Conservation (phyloP, 2,113 vertebrate genomes). For the Catharus bicknelli region DNA sequence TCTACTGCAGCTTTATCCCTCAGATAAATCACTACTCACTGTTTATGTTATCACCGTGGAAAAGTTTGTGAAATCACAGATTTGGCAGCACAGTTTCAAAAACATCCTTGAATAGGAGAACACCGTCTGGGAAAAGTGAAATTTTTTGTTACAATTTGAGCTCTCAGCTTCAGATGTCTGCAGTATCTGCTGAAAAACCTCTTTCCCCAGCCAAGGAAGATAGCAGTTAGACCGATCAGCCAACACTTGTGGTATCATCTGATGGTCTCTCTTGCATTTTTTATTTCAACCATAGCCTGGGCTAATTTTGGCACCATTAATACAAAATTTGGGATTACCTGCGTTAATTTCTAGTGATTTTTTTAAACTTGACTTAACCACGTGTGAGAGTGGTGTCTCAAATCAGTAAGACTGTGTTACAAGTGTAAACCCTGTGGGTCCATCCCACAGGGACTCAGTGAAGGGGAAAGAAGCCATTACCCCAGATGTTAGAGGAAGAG, state of each 20-base stretch:
- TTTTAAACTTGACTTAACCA: fast-evolving
- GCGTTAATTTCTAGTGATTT: neutral
- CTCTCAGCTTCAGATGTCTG: neutral
- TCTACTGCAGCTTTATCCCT: neutral
- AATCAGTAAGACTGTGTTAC: too few species aligned
- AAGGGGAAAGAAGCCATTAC: neutral
- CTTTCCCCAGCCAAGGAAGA: fast-evolving
- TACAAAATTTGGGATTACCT: neutral
- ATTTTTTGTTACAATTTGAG: neutral
- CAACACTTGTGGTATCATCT: fast-evolving
- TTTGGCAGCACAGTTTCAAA: neutral
- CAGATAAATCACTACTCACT: constrained; percentile 27
- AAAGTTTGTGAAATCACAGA: constrained; percentile 45
- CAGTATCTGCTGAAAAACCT: neutral
- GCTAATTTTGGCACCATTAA: neutral
- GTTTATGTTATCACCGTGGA: constrained; percentile 32
- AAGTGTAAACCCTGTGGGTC: neutral
- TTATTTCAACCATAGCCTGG: neutral
- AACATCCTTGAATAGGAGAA: constrained; percentile 14
- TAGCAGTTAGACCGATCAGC: neutral
- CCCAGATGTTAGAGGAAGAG: fast-evolving
- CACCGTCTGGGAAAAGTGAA: neutral
- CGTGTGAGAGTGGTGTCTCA: fast-evolving
- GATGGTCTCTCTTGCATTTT: neutral
- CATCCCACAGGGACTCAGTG: fast-evolving